phyloP scores from a whole-genome alignment of 2,888 invertebrate species.

The Ophion ellenae region DNA sequence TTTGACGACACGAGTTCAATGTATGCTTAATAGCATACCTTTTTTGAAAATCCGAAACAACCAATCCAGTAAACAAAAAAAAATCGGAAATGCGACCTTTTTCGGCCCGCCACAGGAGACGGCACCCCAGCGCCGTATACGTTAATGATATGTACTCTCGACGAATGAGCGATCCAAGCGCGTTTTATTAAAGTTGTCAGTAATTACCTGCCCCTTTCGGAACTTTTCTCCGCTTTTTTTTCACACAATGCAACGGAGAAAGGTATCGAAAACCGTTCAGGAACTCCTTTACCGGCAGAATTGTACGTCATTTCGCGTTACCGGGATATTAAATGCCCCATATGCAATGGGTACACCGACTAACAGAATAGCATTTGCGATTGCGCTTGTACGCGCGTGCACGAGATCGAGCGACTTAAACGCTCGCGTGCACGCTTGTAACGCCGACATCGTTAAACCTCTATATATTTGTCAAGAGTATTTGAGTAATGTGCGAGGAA shows the following conservation, averaged over 20 bases:
- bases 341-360: slow-evolving; percentile 7
- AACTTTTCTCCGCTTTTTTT: not conserved
- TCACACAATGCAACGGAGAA: not conserved
- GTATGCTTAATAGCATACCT: too few relatives aligned
- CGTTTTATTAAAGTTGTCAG: too few relatives aligned
- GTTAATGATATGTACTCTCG: too few relatives aligned
- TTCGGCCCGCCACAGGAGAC: too few relatives aligned
- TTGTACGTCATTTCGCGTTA: not conserved
- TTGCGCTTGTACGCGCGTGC: slow-evolving; percentile 29
- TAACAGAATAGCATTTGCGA: slow-evolving; percentile 35
- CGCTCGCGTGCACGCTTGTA: slow-evolving; percentile 76
- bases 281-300: not conserved
- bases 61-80: too few relatives aligned
- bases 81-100: too few relatives aligned
- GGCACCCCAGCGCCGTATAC: too few relatives aligned
- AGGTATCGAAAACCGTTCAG: not conserved
- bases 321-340: slow-evolving; percentile 15
- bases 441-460: slow-evolving; percentile 75
- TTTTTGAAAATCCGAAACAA: too few relatives aligned
- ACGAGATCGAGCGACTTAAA: slow-evolving; percentile 70
- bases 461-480: slow-evolving; percentile 76
- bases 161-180: too few relatives aligned
- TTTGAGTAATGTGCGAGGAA: slow-evolving; percentile 74
- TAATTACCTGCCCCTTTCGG: not conserved
- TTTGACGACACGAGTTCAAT: too few relatives aligned